phyloP scores from a whole-genome alignment of 2,113 vertebrate genomes.

The Petromus typicus region DNA sequence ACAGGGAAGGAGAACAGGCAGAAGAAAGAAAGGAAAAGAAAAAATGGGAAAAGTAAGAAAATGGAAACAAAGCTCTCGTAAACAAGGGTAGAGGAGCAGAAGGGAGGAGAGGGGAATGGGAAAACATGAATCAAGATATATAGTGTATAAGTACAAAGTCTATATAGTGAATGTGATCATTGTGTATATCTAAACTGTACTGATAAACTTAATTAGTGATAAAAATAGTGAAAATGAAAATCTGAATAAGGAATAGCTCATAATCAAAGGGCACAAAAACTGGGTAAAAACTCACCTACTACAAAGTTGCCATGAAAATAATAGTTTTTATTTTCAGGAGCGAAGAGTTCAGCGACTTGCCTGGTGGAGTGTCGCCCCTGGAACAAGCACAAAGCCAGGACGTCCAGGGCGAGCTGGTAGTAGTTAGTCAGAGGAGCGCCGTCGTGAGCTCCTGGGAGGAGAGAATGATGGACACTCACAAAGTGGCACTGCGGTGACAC shows the following conservation, averaged over 20 bases:
- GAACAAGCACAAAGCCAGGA: conserved; percentile 73
- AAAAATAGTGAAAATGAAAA: not conserved
- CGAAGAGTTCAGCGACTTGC: not conserved
- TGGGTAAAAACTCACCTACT: conserved; percentile 75
- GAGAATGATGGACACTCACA: not conserved
- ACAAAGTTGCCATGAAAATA: conserved; percentile 47
- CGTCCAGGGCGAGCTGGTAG: conserved; percentile 69
- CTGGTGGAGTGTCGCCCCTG: not conserved
- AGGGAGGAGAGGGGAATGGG: too few relatives aligned
- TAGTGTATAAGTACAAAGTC: too few relatives aligned
- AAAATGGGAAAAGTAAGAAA: too few relatives aligned
- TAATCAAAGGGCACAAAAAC: not conserved
- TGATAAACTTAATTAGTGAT: too few relatives aligned
- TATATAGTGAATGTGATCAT: too few relatives aligned
- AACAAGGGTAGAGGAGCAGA: too few relatives aligned
- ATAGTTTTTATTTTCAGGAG: conserved; percentile 59
- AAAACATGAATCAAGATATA: too few relatives aligned
- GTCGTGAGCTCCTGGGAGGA: not conserved
- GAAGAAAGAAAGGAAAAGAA: too few relatives aligned
- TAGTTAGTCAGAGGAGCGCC: conserved; percentile 67
- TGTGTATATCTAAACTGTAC: too few relatives aligned
- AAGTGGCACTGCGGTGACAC: not conserved
- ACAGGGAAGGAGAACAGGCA: too few relatives aligned
- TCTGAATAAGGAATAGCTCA: too few relatives aligned
- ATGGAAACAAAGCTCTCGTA: too few relatives aligned